phyloP scores from a whole-genome alignment of 2,888 invertebrate species.

The Acanthosepion lycidas region DNA sequence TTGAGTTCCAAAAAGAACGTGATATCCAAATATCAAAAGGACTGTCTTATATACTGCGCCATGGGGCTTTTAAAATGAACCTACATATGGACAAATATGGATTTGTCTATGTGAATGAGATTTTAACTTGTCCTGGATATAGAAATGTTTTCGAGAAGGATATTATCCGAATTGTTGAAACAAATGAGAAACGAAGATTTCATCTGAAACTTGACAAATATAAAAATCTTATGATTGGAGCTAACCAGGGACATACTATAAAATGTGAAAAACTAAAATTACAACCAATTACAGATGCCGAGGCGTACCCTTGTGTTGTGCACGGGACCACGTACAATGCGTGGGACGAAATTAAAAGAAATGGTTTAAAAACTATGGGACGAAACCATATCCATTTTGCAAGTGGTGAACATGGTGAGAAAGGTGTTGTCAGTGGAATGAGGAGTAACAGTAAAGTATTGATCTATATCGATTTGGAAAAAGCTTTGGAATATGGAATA shows the following conservation, averaged over 20 bases:
- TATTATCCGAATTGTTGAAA: neutral
- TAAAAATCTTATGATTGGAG: neutral
- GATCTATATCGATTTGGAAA: conserved; percentile 38
- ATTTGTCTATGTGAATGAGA: neutral
- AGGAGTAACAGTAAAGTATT: neutral
- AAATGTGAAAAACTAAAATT: neutral
- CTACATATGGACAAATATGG: neutral
- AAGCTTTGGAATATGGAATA: neutral
- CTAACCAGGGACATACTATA: conserved; percentile 35
- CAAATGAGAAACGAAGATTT: conserved; percentile 11
- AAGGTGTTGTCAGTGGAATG: neutral
- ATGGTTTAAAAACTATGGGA: neutral
- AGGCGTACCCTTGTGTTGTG: neutral
- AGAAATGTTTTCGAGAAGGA: neutral
- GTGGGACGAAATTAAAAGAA: neutral
- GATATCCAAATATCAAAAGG: neutral
- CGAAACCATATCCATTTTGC: conserved; percentile 38
- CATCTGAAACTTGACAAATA: neutral
- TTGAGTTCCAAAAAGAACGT: neutral
- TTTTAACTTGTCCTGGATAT: neutral
- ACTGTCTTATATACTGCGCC: neutral
- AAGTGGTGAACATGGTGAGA: neutral
- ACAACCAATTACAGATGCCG: neutral
- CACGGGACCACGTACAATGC: neutral
- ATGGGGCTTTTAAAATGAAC: neutral